These are phyloP conservation scores for Dendrophyllia cribrosa DNA, from an alignment of 64 coral and sea anemone species.

Conservation along the genomic window DNA sequence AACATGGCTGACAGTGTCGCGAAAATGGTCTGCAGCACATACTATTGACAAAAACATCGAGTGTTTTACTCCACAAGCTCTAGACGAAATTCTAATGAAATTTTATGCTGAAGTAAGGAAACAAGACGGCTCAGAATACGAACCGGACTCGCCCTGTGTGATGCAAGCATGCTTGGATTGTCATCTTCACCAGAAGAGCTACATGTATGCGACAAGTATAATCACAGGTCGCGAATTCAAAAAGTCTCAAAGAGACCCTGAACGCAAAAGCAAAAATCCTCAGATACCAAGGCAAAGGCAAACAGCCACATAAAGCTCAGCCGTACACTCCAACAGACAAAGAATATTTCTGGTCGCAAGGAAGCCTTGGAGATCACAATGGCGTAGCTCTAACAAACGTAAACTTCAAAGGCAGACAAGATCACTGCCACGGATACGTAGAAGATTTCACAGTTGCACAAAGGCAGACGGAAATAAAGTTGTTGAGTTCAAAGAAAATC, in stretches of 20 bases:
- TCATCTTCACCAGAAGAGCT: conserved; percentile 44
- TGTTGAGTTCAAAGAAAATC: conserved; percentile 59
- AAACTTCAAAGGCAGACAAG: conserved; percentile 9
- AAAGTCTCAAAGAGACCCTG: conserved; percentile 37
- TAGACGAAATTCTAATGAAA: conserved; percentile 2
- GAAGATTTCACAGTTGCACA: no score
- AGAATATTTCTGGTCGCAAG: conserved; percentile 13
- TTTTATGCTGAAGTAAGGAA: conserved; percentile 44
- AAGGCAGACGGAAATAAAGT: conserved; percentile 59
- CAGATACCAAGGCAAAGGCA: conserved; percentile 29
- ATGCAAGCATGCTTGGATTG: conserved; percentile 59
- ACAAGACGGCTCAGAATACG: conserved; percentile 56
- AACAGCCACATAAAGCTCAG: conserved; percentile 21
- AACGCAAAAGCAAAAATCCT: not conserved
- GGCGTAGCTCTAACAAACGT: conserved; percentile 13
- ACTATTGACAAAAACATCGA: conserved; percentile 28
- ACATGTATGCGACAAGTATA: conserved; percentile 27
- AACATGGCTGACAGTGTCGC: conserved; percentile 36
- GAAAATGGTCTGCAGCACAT: conserved; percentile 15
- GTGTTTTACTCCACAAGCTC: not conserved
- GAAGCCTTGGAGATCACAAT: conserved; percentile 39
- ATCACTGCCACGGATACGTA: not conserved
- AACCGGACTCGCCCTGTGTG: conserved; percentile 38
- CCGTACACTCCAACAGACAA: not conserved
- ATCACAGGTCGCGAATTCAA: conserved; percentile 20